Evolutionary conservation across 2,888 invertebrate species (phyloP).

Genomic region (Lasiommata megera): DNA sequence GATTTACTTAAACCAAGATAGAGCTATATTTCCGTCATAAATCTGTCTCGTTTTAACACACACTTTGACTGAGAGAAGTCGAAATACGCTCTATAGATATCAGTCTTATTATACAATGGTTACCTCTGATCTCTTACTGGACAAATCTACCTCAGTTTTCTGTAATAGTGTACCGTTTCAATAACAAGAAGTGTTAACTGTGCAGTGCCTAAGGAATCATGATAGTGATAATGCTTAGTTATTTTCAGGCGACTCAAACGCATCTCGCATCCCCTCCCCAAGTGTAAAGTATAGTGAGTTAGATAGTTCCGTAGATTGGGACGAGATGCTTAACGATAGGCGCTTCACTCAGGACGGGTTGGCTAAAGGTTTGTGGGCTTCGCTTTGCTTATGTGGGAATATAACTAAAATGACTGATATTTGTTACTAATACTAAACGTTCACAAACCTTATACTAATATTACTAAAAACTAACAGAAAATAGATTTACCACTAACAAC

Average conservation of each 20-base stretch:
- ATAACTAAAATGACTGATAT: background rate
- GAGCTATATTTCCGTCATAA: no score
- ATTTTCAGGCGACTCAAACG: constrained; percentile 72
- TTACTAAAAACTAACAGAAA: background rate
- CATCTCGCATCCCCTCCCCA: constrained; percentile 62
- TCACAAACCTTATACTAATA: background rate
- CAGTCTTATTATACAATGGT: no score
- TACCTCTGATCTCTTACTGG: no score
- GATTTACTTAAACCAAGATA: no score
- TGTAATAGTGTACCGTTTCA: no score
- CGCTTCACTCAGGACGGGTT: constrained; percentile 56
- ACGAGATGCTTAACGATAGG: constrained; percentile 64
- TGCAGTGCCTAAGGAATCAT: no score
- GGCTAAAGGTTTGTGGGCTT: constrained; percentile 74
- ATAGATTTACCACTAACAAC: no score
- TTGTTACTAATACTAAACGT: background rate
- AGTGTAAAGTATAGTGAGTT: constrained; percentile 71
- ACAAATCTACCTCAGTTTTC: no score
- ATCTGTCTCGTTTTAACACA: no score
- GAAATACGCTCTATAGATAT: no score
- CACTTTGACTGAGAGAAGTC: no score
- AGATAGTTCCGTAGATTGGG: constrained; percentile 79
- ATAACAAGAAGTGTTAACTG: no score
- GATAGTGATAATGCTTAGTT: constrained; percentile 43
- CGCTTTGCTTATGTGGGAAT: constrained; percentile 41